Evolutionary conservation across 1,140 invertebrate genomes (phyloP).

Genomic region (Thalassaphorura encarpata): DNA sequence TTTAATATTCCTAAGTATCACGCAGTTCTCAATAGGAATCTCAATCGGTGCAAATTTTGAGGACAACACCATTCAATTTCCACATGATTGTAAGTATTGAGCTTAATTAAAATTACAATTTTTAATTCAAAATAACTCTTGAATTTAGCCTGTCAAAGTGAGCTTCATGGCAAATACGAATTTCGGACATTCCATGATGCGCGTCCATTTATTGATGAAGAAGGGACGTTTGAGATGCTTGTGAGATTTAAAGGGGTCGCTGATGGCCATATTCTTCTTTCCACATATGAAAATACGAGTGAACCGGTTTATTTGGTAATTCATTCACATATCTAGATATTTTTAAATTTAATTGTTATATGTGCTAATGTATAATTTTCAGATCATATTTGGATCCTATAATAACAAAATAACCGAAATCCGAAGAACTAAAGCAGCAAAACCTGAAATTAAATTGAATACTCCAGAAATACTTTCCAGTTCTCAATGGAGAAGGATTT

Average conservation of each 20-base stretch:
- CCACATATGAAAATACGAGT: not conserved
- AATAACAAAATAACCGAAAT: conserved; percentile 27
- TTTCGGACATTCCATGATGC: conserved; percentile 12
- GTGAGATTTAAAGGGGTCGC: conserved; percentile 20
- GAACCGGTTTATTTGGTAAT: conserved; percentile 22
- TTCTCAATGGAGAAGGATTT: conserved; percentile 18
- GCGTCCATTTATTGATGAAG: not conserved
- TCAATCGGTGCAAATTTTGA: too few relatives aligned
- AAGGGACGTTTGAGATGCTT: conserved; percentile 15
- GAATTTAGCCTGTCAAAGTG: not conserved
- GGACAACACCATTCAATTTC: too few relatives aligned
- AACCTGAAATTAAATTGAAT: conserved; percentile 7
- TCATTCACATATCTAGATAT: not conserved
- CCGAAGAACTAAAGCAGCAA: conserved; percentile 8
- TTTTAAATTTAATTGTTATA: not conserved
- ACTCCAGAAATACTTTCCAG: conserved; percentile 22
- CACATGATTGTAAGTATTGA: too few relatives aligned
- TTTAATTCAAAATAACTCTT: not conserved
- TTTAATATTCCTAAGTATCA: too few relatives aligned
- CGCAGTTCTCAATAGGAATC: too few relatives aligned
- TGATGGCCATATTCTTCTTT: conserved; percentile 14
- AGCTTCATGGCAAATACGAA: not conserved
- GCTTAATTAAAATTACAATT: too few relatives aligned
- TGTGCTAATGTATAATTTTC: not conserved
- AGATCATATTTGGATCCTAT: conserved; percentile 25